These are phyloP conservation scores for Arenaria interpres DNA, from an alignment of 2,113 vertebrate species.

Conservation along the genomic window DNA sequence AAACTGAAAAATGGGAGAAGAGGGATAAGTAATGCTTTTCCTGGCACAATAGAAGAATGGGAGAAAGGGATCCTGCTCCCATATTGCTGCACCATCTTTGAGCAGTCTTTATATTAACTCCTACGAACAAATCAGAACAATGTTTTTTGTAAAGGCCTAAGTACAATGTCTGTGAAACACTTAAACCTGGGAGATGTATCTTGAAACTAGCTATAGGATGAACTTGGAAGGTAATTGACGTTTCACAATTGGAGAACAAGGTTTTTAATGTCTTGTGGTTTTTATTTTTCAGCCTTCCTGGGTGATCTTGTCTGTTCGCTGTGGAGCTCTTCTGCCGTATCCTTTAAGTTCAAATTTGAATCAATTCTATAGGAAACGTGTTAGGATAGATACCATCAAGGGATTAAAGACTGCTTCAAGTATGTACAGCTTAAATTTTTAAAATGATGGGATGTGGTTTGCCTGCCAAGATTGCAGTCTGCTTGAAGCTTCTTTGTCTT, in stretches of 20 bases:
- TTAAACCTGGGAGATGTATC: background rate
- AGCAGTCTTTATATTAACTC: background rate
- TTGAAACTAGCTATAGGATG: background rate
- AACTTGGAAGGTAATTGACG: background rate
- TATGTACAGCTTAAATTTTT: background rate
- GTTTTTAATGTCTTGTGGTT: background rate
- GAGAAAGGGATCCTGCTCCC: background rate
- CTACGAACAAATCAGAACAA: background rate
- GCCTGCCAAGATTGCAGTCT: background rate
- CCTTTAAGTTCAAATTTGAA: constrained; percentile 73
- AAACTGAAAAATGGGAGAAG: background rate
- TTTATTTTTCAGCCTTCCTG: constrained; percentile 89
- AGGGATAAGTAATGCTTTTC: background rate
- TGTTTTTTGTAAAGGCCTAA: background rate
- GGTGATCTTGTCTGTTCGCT: constrained; percentile 93
- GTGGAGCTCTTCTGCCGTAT: constrained; percentile 98
- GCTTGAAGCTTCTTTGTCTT: background rate
- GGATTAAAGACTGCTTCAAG: background rate
- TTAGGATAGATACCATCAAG: background rate
- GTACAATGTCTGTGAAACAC: background rate
- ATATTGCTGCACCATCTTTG: background rate
- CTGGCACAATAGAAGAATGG: background rate
- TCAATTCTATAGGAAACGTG: background rate
- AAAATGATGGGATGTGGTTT: background rate
- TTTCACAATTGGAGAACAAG: background rate